These are phyloP conservation scores for Calycopis cecrops DNA, from an alignment of 1,140 invertebrate species.

Conservation along the genomic window DNA sequence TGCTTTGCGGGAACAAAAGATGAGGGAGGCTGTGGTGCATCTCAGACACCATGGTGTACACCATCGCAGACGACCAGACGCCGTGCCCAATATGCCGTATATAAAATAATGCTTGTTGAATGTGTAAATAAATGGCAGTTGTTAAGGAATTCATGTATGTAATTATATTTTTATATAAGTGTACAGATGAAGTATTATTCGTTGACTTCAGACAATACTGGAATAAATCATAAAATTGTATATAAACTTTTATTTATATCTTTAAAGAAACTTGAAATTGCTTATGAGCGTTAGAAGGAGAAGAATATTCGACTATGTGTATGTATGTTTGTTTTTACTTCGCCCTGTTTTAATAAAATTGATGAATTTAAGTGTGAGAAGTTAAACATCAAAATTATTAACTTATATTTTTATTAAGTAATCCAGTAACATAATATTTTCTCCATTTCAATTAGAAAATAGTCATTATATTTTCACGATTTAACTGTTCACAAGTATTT, in stretches of 20 bases:
- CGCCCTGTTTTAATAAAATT: no score
- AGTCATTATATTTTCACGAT: no score
- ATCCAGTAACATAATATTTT: no score
- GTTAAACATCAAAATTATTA: no score
- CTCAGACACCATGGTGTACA: constrained; percentile 58
- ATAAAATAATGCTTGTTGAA: constrained; percentile 38
- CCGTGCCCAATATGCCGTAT: constrained; percentile 48
- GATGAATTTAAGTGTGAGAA: no score
- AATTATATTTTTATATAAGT: constrained; percentile 62
- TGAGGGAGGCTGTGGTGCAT: constrained; percentile 56
- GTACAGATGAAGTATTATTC: constrained; percentile 54
- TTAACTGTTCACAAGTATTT: no score
- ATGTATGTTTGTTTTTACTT: no score
- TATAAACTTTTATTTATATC: constrained; percentile 36
- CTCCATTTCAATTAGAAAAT: no score
- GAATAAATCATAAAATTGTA: constrained; percentile 51
- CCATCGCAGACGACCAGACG: constrained; percentile 51
- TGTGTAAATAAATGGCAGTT: constrained; percentile 31
- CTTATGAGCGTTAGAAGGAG: no score
- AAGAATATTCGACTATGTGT: no score
- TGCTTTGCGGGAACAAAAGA: constrained; percentile 56
- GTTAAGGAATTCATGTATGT: constrained; percentile 51
- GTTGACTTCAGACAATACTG: constrained; percentile 67
- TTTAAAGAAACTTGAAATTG: no score
- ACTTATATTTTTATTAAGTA: no score